Evolutionary conservation across 2,797 vertebrate genomes (phyloP), one percentile per base, ranked within the genome.

Genomic region (Falco novaeseelandiae): DNA sequence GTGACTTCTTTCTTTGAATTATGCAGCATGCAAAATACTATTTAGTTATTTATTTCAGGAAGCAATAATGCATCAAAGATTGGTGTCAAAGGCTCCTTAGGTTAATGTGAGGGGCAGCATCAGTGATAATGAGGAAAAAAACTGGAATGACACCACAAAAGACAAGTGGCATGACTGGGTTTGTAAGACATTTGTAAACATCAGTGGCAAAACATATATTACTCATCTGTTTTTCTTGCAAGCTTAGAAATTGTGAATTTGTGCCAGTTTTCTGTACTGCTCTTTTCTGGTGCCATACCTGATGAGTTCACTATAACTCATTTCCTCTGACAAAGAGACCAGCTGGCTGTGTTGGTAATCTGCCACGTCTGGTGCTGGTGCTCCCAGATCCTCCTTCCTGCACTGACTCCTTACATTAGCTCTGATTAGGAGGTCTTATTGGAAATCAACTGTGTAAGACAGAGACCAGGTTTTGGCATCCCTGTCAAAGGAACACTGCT

Each of bases 301-400:
- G 79, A 92, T 96, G 94, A 96, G 81, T 77, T 94, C 79, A 59
- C 63, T 74, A 3, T 96, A 89, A 96, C 61, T 97, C 97, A 96
- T 95, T 97, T 97, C 97, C 96, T 93, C 83, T 89, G 69, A 65
- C 92, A 79, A 3, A 36, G 86, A 34, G 67, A 90, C 90, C 93
- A 95, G 58, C 85, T 92, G 96, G 95, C 86, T 89, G 1, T 87
- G 93, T 26, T 96, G 96, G 65, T 89, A 80, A 76, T 76, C 89
- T 32, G 59, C 90, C 96, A 80, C 14, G 49, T 72, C 89, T 96
- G 8, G 42, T 19, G 6, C 63, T 48, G 67, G 40, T 85, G 81
- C 38, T 96, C 89, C 82, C 62, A 58, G 55, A 59, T 89, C 38
- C 44, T 94, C 34, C 83, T 44, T 89, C 78, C 77, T 89, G 86